phyloP scores from a whole-genome alignment of 2,113 vertebrate species.

The Rhinogobius similis region DNA sequence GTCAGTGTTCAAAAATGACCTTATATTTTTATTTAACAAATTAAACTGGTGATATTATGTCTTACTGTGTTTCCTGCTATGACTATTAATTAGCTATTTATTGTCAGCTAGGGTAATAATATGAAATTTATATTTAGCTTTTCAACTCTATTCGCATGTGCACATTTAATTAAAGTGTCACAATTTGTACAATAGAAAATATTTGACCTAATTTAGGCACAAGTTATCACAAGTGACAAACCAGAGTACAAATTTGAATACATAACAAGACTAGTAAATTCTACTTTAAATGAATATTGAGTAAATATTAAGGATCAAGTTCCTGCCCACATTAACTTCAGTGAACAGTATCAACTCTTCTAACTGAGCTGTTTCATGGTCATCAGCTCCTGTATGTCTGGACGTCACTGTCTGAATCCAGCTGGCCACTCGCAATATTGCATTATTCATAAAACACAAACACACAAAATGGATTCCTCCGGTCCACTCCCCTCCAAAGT shows the following conservation, averaged over 20 bases:
- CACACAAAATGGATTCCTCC: conserved; percentile 73
- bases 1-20: background rate
- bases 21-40: background rate
- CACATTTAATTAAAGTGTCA: no score
- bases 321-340: conserved; percentile 54
- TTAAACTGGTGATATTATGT: background rate
- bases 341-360: conserved; percentile 31
- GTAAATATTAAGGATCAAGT: conserved; percentile 6
- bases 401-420: conserved; percentile 65
- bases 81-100: no score
- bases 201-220: no score
- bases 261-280: no score
- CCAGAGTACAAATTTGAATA: no score
- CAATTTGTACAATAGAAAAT: background rate
- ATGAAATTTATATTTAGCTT: no score
- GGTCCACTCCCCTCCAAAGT: conserved; percentile 77
- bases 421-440: conserved; percentile 73
- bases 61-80: background rate
- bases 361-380: conserved; percentile 72
- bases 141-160: no score
- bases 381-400: conserved; percentile 62
- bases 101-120: no score
- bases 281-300: background rate
- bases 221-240: no score
- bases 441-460: conserved; percentile 82